Evolutionary conservation across 2,797 vertebrate species (phyloP).

Genomic region (Eulemur mongoz): DNA sequence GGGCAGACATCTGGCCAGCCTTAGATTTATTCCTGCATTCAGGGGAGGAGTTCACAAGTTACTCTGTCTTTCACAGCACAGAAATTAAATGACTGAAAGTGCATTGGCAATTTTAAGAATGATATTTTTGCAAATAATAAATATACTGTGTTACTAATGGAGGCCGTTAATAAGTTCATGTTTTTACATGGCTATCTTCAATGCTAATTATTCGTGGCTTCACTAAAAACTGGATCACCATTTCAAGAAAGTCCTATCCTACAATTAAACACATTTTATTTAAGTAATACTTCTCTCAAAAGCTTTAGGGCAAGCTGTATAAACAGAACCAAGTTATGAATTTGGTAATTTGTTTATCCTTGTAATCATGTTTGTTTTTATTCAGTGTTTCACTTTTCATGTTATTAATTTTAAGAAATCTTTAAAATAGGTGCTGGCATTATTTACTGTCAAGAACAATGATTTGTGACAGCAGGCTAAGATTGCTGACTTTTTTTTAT

Average conservation of each 20-base stretch:
- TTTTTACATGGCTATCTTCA: background rate
- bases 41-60: background rate
- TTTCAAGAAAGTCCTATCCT: background rate
- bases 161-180: background rate
- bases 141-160: background rate
- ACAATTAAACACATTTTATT: background rate
- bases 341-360: background rate
- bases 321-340: background rate
- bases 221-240: background rate
- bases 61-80: background rate
- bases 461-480: background rate
- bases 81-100: background rate
- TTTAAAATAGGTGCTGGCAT: background rate
- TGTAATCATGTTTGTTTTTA: background rate
- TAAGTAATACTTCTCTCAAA: slow-evolving; percentile 6
- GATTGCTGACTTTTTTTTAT: slow-evolving; percentile 19
- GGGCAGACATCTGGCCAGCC: background rate
- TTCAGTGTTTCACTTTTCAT: slow-evolving; percentile 7
- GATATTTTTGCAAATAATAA: background rate
- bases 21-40: background rate
- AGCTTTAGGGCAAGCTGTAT: background rate
- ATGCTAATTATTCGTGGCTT: background rate
- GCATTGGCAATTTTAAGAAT: background rate
- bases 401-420: slow-evolving; percentile 29
- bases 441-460: background rate